Percentiles rank a stretch among this genome's conserved stretches.
phyloP scores from a whole-genome alignment of 1,140 invertebrate species.

The Probaryconus sp. region DNA sequence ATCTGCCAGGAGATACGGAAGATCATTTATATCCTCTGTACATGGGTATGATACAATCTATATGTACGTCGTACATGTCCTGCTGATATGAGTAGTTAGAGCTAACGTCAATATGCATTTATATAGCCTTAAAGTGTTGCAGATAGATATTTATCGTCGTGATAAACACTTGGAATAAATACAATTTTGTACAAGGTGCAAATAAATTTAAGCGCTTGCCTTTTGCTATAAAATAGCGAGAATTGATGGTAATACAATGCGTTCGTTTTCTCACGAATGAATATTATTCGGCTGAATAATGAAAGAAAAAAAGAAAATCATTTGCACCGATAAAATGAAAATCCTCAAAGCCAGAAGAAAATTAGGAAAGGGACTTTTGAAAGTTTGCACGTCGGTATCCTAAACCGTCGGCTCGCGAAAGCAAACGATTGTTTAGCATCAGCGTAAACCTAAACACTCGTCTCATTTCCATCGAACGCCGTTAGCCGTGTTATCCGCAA shows the following conservation, averaged over 20 bases:
- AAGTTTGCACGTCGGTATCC: too few species aligned
- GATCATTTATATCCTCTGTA: slow-evolving; percentile 46
- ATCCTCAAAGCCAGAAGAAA: too few species aligned
- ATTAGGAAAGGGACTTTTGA: too few species aligned
- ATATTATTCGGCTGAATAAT: not conserved
- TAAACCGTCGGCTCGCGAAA: too few species aligned
- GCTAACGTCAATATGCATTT: slow-evolving; percentile 53
- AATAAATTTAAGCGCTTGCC: slow-evolving; percentile 56
- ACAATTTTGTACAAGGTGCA: slow-evolving; percentile 60
- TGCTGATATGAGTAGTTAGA: slow-evolving; percentile 54
- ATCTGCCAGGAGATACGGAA: slow-evolving; percentile 17
- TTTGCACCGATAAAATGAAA: too few species aligned
- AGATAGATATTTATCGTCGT: slow-evolving; percentile 57
- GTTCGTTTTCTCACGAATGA: too few species aligned
- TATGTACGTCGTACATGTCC: slow-evolving; percentile 49
- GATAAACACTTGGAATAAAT: slow-evolving; percentile 61
- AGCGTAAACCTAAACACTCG: too few species aligned
- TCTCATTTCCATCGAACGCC: too few species aligned
- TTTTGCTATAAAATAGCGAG: slow-evolving; percentile 52
- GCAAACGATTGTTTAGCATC: too few species aligned
- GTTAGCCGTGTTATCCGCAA: slow-evolving; percentile 6
- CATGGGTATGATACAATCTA: slow-evolving; percentile 39
- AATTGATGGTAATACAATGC: too few species aligned
- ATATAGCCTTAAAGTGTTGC: slow-evolving; percentile 57
- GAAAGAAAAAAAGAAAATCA: too few species aligned